These are phyloP conservation scores for Prionace glauca DNA, from an alignment of 2,797 vertebrate genomes.

Conservation along the genomic window DNA sequence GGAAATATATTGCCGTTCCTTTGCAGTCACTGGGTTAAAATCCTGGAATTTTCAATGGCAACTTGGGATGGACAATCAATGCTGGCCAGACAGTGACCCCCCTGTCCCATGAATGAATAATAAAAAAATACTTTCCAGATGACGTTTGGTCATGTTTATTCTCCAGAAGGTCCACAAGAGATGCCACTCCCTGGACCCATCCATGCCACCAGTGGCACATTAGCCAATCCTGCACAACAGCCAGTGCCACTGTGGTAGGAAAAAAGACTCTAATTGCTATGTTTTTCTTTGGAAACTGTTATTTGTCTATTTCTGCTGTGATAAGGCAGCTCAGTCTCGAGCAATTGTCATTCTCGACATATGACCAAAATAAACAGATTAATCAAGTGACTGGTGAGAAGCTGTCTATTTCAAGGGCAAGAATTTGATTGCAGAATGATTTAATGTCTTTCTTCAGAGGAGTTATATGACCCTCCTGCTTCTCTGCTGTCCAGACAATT, in stretches of 20 bases:
- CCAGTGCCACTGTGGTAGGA: neutral
- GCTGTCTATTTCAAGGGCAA: conserved; percentile 23
- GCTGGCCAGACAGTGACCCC: too few species aligned
- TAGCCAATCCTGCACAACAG: neutral
- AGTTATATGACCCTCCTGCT: conserved; percentile 31
- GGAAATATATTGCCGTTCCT: too few species aligned
- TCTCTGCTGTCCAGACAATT: conserved; percentile 31
- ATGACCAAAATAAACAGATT: conserved; percentile 25
- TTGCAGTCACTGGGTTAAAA: too few species aligned
- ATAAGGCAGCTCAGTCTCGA: neutral
- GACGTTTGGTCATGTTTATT: neutral
- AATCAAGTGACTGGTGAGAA: conserved; percentile 23
- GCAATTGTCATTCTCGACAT: conserved; percentile 19
- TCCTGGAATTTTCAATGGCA: too few species aligned
- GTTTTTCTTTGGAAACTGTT: neutral
- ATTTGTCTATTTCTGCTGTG: neutral
- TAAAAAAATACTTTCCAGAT: too few species aligned
- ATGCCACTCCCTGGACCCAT: neutral
- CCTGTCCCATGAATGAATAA: too few species aligned
- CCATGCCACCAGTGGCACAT: neutral
- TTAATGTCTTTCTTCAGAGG: conserved; percentile 24
- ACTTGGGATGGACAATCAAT: too few species aligned
- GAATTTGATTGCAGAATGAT: conserved; percentile 35
- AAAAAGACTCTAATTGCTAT: neutral
- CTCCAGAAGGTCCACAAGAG: neutral